These are phyloP conservation scores for Leucopternis melanops DNA, from an alignment of 2,113 vertebrate species.

Conservation along the genomic window DNA sequence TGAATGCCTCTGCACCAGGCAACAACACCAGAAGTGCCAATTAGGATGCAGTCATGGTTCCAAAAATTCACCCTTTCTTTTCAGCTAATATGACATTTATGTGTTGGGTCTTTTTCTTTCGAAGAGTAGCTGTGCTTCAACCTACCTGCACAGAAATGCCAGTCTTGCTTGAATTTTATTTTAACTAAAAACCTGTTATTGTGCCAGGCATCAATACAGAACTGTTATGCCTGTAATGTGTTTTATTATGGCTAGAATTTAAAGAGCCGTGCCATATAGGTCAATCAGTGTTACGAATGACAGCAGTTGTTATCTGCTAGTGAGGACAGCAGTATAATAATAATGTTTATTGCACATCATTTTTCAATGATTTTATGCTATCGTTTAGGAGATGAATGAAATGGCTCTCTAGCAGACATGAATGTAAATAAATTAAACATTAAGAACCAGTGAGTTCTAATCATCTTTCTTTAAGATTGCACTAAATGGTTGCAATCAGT, in stretches of 20 bases:
- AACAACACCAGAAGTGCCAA: conserved; percentile 68
- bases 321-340: conserved; percentile 49
- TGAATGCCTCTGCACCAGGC: conserved; percentile 65
- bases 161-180: conserved; percentile 56
- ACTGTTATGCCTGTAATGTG: conserved; percentile 40
- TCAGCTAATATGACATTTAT: conserved; percentile 68
- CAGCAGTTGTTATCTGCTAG: conserved; percentile 61
- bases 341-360: conserved; percentile 68
- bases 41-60: conserved; percentile 68
- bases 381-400: conserved; percentile 72
- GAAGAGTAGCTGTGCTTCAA: conserved; percentile 35
- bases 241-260: conserved; percentile 54
- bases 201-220: conserved; percentile 59
- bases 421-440: conserved; percentile 82
- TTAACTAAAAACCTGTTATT: conserved; percentile 60
- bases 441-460: conserved; percentile 73
- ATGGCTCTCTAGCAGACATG: conserved; percentile 67
- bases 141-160: conserved; percentile 50
- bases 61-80: conserved; percentile 66
- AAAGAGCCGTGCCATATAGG: conserved; percentile 59
- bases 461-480: conserved; percentile 76
- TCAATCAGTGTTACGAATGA: conserved; percentile 56
- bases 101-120: not conserved
- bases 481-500: conserved; percentile 76
- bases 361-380: conserved; percentile 75